phyloP scores from a whole-genome alignment of 2,888 invertebrate genomes.

The Drosophila paucipuncta region DNA sequence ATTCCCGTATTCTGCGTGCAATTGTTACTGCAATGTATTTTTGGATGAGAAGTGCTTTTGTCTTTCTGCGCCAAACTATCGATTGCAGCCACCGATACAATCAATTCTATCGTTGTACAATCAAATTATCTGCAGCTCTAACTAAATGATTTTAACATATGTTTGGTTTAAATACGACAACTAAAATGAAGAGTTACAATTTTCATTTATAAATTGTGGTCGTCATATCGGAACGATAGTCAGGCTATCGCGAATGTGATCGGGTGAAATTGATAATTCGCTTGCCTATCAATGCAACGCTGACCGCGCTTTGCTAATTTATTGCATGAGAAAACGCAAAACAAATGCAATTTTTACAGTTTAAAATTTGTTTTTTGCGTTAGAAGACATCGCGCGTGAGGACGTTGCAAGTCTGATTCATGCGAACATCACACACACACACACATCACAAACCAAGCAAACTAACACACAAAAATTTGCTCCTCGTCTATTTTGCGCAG shows the following conservation, averaged over 20 bases:
- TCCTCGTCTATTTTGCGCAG: constrained; percentile 15
- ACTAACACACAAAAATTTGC: neutral
- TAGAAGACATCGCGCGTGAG: constrained; percentile 30
- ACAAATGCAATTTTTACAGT: constrained; percentile 42
- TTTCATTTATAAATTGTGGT: neutral
- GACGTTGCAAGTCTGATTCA: constrained; percentile 39
- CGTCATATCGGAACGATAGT: constrained; percentile 5
- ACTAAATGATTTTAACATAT: constrained; percentile 1
- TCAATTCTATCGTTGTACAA: neutral
- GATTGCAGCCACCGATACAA: neutral
- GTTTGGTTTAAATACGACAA: neutral
- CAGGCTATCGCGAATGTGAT: neutral
- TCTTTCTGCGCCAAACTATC: neutral
- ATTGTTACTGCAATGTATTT: neutral
- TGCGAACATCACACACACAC: constrained; percentile 29
- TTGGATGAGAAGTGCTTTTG: neutral
- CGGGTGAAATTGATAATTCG: too few species aligned
- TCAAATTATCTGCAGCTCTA: constrained; percentile 4
- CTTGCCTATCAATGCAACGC: constrained; percentile 20
- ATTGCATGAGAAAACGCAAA: constrained; percentile 47
- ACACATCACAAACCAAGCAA: neutral
- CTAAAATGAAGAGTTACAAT: neutral
- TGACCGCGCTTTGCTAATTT: constrained; percentile 39
- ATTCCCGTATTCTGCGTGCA: neutral
- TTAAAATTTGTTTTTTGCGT: constrained; percentile 30